These are phyloP conservation scores for Boulengeromyrus knoepffleri DNA, from an alignment of 2,113 vertebrate species.

Conservation along the genomic window DNA sequence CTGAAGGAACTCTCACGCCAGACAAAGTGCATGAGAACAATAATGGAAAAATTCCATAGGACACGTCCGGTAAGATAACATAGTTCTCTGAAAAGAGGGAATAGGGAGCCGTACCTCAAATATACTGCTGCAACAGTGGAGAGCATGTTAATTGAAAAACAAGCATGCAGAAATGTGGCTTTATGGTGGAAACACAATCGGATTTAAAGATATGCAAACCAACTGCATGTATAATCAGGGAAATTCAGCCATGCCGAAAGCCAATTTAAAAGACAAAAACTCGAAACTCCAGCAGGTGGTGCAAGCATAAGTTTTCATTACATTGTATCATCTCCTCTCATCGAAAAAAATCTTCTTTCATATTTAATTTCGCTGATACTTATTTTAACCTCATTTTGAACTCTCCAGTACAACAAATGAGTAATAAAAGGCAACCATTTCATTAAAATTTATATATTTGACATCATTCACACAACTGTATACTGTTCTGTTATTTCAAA, in stretches of 20 bases:
- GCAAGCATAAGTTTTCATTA: background rate
- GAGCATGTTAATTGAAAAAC: background rate
- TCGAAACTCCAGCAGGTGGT: background rate
- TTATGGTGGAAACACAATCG: background rate
- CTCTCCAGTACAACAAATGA: background rate
- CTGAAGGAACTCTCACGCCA: background rate
- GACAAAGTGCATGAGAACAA: background rate
- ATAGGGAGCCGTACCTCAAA: background rate
- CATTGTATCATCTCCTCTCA: background rate
- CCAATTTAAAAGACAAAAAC: background rate
- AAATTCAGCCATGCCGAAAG: background rate
- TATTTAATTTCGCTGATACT: background rate
- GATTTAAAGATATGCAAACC: background rate
- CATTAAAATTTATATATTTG: background rate
- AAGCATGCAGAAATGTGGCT: background rate
- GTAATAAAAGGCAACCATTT: background rate
- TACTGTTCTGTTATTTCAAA: background rate
- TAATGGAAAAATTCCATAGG: background rate
- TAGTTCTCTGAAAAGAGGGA: background rate
- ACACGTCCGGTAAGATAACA: background rate
- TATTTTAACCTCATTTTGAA: background rate
- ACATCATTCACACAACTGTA: background rate
- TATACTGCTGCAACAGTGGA: background rate
- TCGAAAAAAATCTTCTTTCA: background rate
- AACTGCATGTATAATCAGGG: background rate